Evolutionary conservation across 2,888 invertebrate species (phyloP).

Genomic region (Rutpela maculata): DNA sequence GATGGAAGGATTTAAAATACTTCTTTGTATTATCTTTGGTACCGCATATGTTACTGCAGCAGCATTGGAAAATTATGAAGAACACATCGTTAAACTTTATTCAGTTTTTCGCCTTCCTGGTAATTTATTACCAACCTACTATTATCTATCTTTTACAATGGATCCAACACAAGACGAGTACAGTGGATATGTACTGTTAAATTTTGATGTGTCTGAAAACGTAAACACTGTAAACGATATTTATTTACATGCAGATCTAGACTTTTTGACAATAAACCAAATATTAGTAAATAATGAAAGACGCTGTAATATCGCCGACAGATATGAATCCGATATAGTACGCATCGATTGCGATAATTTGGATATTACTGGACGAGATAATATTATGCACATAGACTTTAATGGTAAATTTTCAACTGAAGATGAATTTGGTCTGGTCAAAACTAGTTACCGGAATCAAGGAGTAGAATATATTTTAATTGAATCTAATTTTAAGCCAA

Average conservation of each 20-base stretch:
- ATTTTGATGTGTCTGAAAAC: neutral
- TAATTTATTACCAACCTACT: slow-evolving; percentile 3
- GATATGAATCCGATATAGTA: neutral
- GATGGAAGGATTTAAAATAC: too few species aligned
- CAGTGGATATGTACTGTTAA: slow-evolving; percentile 4
- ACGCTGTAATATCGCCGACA: neutral
- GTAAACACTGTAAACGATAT: neutral
- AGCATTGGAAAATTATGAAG: neutral
- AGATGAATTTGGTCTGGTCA: too few species aligned
- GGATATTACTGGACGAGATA: neutral
- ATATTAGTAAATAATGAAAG: neutral
- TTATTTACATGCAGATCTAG: slow-evolving; percentile 1
- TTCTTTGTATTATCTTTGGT: neutral
- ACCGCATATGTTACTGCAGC: neutral
- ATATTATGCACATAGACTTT: neutral
- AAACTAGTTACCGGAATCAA: neutral
- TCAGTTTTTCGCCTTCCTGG: slow-evolving; percentile 12
- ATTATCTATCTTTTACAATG: slow-evolving; percentile 2
- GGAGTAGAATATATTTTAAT: neutral
- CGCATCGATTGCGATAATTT: neutral
- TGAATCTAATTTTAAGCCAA: slow-evolving; percentile 17
- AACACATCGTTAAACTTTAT: neutral
- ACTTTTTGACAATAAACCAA: neutral
- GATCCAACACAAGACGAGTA: neutral
- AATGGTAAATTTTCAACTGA: slow-evolving; percentile 7